Evolutionary conservation across 2,888 invertebrate genomes (phyloP).

Genomic region (Coecobrya sp.): DNA sequence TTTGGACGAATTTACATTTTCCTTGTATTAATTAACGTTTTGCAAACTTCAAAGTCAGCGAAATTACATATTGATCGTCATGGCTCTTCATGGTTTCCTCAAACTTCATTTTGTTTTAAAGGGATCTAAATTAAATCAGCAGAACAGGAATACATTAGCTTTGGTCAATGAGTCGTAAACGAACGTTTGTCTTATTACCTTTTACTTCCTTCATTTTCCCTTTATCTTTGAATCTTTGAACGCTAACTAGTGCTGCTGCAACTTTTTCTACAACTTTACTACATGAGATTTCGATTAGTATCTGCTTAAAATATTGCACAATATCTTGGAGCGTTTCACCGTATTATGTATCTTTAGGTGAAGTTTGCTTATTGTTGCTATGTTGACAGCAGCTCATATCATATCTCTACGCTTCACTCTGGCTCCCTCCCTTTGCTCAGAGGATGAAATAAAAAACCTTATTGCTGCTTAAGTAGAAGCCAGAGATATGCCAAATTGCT

Average conservation of each 20-base stretch:
- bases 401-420: neutral
- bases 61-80: conserved; percentile 30
- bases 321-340: conserved; percentile 13
- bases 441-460: neutral
- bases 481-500: neutral
- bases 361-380: neutral
- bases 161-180: conserved; percentile 24
- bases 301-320: neutral
- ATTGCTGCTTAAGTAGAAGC: neutral
- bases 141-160: neutral
- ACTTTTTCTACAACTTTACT: neutral
- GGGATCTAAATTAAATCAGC: neutral
- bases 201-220: conserved; percentile 32
- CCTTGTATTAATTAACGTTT: conserved; percentile 31
- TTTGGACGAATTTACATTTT: conserved; percentile 19
- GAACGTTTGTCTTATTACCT: conserved; percentile 4
- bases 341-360: neutral
- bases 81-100: neutral
- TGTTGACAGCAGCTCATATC: neutral
- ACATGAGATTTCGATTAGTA: conserved; percentile 47
- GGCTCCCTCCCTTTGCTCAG: neutral
- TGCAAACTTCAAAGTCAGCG: conserved; percentile 17
- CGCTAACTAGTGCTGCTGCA: neutral
- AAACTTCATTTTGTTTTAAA: conserved; percentile 9
- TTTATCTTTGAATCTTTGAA: conserved; percentile 37